Base-by-base conservation (phyloP, 2,113 vertebrate genomes). In the Onychostoma macrolepis region DNA sequence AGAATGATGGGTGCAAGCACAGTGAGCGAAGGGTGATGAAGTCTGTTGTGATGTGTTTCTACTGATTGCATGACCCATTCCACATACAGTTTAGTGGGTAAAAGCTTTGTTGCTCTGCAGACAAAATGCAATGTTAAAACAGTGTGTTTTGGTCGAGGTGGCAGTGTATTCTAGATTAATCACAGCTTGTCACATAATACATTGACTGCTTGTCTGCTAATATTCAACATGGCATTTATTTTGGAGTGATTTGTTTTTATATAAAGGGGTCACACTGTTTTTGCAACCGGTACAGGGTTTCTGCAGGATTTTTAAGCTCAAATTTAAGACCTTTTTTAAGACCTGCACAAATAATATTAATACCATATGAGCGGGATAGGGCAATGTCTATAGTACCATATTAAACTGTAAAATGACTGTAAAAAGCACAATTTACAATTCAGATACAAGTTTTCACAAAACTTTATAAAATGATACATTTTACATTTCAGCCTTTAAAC, bases 21-120 rank as follows among this genome's bases (percentile, higher is more conserved):
- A 75, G 72, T n/a, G 41, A 75, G 72, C 17, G 41, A 75, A 45
- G 72, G n/a, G 5, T 45, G 72, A 75, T 75, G 72, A 26, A 75
- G 72, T 45, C 24, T 45, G 72, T 45, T 45, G 38, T 45, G 72
- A 75, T 45, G 9, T 13, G 72, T 26, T 75, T 12, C n/a, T 75
- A 45, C 45, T 75, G 72, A 75, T 45, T 26, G 41, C 38, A 75
- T 75, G 72, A 75, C 38, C 12, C 72, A 45, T 75, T 45, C 12
- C 69, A 72, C 69, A 72, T 24, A 61, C 63, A 67, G 26, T 30
- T 67, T 67, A 45, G 41, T 28, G 24, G n/a, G 24, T 45, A 43
- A 45, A 43, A 45, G 41, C 41, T 75, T 15, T 75, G 41, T 45
- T 13, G 38, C 24, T 75, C n/a, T 45, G 15, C 11, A 26, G n/a